Conservation (phyloP, 2,888 invertebrate species). For the Cabera pusaria region DNA sequence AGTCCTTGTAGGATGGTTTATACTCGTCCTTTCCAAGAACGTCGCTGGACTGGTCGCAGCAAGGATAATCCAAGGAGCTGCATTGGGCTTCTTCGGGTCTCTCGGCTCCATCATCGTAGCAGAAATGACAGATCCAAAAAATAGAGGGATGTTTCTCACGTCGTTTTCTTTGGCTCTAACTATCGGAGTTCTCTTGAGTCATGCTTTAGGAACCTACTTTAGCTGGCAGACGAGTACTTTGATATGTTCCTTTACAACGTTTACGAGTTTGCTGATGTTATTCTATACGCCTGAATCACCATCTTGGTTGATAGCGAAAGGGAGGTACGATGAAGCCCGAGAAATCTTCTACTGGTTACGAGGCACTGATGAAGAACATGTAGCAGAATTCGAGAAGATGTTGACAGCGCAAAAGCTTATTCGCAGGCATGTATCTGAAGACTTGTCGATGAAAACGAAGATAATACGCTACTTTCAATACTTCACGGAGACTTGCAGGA, state of each 20-base stretch:
- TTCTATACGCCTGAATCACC: conserved; percentile 83
- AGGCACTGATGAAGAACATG: conserved; percentile 64
- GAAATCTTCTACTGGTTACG: conserved; percentile 79
- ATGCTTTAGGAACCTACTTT: conserved; percentile 82
- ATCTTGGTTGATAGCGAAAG: conserved; percentile 83
- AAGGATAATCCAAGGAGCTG: conserved; percentile 59
- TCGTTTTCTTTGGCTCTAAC: conserved; percentile 81
- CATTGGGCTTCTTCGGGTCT: conserved; percentile 72
- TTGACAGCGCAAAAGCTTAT: conserved; percentile 39
- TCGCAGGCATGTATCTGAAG: no score
- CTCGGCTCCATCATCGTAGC: conserved; percentile 72
- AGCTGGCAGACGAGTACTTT: conserved; percentile 79
- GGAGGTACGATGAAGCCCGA: conserved; percentile 74
- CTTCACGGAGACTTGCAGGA: conserved; percentile 38
- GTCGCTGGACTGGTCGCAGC: conserved; percentile 53
- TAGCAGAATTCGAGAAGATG: conserved; percentile 29
- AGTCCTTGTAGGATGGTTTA: conserved; percentile 76
- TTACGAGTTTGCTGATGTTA: conserved; percentile 61
- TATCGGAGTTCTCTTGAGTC: conserved; percentile 80
- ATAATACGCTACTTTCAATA: conserved; percentile 32
- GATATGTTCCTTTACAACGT: conserved; percentile 62
- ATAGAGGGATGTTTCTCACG: conserved; percentile 83
- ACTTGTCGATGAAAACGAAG: no score
- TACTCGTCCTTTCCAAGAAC: conserved; percentile 51
- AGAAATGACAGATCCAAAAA: conserved; percentile 79